A percentile compares a stretch with the other conserved stretches of the same genome.
These are phyloP conservation scores for Campoplex capitator DNA, from an alignment of 2,888 invertebrate genomes.

Conservation along the genomic window DNA sequence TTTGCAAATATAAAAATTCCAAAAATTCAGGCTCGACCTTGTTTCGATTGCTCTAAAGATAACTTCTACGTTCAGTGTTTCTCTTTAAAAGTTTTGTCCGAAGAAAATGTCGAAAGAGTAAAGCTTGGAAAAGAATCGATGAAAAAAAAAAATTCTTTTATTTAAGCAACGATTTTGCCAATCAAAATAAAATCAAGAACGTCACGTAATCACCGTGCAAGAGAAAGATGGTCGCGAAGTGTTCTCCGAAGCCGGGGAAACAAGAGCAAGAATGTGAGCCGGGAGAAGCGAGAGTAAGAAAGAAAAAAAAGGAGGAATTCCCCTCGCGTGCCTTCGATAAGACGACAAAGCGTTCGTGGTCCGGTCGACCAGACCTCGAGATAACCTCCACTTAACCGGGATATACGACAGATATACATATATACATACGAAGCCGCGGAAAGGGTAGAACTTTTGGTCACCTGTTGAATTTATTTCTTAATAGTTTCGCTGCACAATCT, in stretches of 20 bases:
- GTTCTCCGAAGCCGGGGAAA: not conserved
- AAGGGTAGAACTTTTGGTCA: not conserved
- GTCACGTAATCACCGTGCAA: not conserved
- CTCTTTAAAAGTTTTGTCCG: no score
- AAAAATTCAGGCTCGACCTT: no score
- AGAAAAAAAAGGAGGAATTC: constrained; percentile 32
- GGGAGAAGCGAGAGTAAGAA: constrained; percentile 23
- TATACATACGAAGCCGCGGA: constrained; percentile 8
- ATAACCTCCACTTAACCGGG: constrained; percentile 71
- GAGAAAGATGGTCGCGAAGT: constrained; percentile 15
- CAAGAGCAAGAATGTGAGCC: constrained; percentile 2
- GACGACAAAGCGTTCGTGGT: constrained; percentile 69
- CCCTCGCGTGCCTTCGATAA: constrained; percentile 70
- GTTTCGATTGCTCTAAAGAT: no score
- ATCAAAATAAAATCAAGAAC: not conserved
- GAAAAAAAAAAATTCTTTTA: not conserved
- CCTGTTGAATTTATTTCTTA: constrained; percentile 13
- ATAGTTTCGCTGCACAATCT: not conserved
- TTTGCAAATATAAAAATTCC: no score
- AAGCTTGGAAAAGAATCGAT: not conserved
- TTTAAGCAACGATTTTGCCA: not conserved
- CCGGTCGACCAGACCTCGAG: constrained; percentile 63
- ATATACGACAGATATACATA: constrained; percentile 37
- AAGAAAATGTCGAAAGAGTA: no score
- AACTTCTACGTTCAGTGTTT: no score